A percentile compares a stretch with the other conserved stretches of the same genome.
These are phyloP conservation scores for Sinhomidia bicolor DNA, from an alignment of 2,888 invertebrate species.

Conservation along the genomic window DNA sequence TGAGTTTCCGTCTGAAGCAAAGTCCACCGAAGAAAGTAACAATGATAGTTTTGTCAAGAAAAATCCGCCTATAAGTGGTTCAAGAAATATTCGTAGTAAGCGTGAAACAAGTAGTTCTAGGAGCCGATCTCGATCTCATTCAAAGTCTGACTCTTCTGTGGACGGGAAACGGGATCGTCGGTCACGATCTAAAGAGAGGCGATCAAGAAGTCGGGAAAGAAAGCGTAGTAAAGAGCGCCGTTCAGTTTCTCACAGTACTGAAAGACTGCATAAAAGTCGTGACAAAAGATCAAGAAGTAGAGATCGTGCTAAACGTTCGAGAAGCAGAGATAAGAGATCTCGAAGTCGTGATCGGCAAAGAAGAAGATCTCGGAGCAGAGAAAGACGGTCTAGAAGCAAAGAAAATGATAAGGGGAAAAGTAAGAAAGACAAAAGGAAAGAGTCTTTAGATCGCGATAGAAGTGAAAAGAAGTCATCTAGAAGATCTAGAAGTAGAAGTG, in stretches of 20 bases:
- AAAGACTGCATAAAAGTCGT: constrained; percentile 41
- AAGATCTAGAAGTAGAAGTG: constrained; percentile 71
- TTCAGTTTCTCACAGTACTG: constrained; percentile 57
- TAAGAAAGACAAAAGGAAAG: constrained; percentile 53
- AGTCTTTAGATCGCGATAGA: constrained; percentile 55
- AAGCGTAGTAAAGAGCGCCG: constrained; percentile 56
- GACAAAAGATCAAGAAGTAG: constrained; percentile 63
- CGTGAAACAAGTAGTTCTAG: constrained; percentile 66
- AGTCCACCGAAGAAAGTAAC: neutral
- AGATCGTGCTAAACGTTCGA: constrained; percentile 51
- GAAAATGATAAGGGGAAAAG: constrained; percentile 48
- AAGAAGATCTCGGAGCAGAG: constrained; percentile 63
- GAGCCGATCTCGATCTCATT: constrained; percentile 73
- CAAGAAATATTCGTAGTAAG: constrained; percentile 57
- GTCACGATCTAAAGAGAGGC: constrained; percentile 69
- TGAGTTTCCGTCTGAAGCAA: constrained; percentile 23
- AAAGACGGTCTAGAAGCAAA: constrained; percentile 60
- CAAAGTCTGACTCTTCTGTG: constrained; percentile 72
- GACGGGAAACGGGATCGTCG: constrained; percentile 63
- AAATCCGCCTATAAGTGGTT: neutral
- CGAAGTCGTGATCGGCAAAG: constrained; percentile 68
- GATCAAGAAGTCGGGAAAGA: constrained; percentile 51
- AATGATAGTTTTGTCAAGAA: constrained; percentile 59
- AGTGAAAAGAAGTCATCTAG: constrained; percentile 62
- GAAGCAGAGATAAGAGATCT: constrained; percentile 55